These are phyloP conservation scores for Hydrotaea cyrtoneurina DNA, from an alignment of 2,888 invertebrate genomes.

Conservation along the genomic window DNA sequence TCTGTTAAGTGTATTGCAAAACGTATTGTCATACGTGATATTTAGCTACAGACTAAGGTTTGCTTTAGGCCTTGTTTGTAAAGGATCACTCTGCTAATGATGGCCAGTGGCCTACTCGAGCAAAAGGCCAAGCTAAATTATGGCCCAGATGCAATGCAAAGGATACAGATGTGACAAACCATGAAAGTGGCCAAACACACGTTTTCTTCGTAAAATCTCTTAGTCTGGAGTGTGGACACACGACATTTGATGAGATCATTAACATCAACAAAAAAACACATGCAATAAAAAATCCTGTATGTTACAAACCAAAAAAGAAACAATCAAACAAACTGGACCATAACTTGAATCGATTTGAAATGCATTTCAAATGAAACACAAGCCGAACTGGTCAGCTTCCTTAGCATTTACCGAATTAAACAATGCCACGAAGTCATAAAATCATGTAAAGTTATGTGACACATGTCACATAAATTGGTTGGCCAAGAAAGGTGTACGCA, in stretches of 20 bases:
- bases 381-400: slow-evolving; percentile 14
- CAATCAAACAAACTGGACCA: background rate
- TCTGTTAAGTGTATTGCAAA: no score
- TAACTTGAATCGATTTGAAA: slow-evolving; percentile 54
- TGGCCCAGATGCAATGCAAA: background rate
- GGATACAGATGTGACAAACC: background rate
- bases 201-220: background rate
- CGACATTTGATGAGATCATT: slow-evolving; percentile 15
- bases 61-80: background rate
- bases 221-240: background rate
- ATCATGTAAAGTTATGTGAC: slow-evolving; percentile 68
- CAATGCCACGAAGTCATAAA: slow-evolving; percentile 17
- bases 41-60: no score
- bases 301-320: background rate
- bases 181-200: background rate
- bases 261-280: background rate
- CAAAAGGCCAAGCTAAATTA: background rate
- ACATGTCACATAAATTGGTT: slow-evolving; percentile 68
- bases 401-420: background rate
- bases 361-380: slow-evolving; percentile 41
- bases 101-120: background rate
- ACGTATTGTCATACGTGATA: no score
- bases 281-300: background rate
- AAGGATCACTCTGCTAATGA: background rate
- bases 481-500: slow-evolving; percentile 46